A percentile compares a stretch with the other conserved stretches of the same genome.
phyloP scores from a whole-genome alignment of 2,888 invertebrate species.

The Limnephilus rhombicus region DNA sequence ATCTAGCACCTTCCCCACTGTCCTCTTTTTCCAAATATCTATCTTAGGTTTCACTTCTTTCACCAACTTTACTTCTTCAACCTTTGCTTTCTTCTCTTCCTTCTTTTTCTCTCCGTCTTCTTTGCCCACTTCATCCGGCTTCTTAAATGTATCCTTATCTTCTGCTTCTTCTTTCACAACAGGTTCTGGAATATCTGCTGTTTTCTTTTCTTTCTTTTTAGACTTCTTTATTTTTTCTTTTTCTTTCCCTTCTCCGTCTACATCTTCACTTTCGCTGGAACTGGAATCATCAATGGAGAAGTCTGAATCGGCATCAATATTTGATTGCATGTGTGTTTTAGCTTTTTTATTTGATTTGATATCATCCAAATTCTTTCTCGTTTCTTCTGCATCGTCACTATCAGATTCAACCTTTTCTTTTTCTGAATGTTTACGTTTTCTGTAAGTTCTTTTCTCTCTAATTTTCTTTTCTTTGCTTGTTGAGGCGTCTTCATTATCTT shows the following conservation, averaged over 20 bases:
- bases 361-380: slow-evolving; percentile 72
- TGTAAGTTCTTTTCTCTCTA: slow-evolving; percentile 77
- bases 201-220: slow-evolving; percentile 65
- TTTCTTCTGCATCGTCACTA: slow-evolving; percentile 76
- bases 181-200: slow-evolving; percentile 60
- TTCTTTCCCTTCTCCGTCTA: slow-evolving; percentile 70
- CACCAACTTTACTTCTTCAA: slow-evolving; percentile 48
- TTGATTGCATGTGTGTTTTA: slow-evolving; percentile 78
- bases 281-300: slow-evolving; percentile 81
- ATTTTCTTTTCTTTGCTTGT: slow-evolving; percentile 61
- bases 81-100: slow-evolving; percentile 67
- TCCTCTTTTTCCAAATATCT: slow-evolving; percentile 91
- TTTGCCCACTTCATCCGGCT: slow-evolving; percentile 58
- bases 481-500: slow-evolving; percentile 57
- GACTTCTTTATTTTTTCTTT: slow-evolving; percentile 62
- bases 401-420: slow-evolving; percentile 70
- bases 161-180: slow-evolving; percentile 64
- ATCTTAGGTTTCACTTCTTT: slow-evolving; percentile 76
- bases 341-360: slow-evolving; percentile 71
- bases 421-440: slow-evolving; percentile 77
- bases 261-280: slow-evolving; percentile 73
- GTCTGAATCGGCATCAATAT: slow-evolving; percentile 85
- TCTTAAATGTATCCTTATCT: slow-evolving; percentile 67
- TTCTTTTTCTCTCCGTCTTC: slow-evolving; percentile 65
- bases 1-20: slow-evolving; percentile 87